These are phyloP conservation scores for Apogon talboti DNA, from an alignment of 2,797 vertebrate species.

Conservation along the genomic window DNA sequence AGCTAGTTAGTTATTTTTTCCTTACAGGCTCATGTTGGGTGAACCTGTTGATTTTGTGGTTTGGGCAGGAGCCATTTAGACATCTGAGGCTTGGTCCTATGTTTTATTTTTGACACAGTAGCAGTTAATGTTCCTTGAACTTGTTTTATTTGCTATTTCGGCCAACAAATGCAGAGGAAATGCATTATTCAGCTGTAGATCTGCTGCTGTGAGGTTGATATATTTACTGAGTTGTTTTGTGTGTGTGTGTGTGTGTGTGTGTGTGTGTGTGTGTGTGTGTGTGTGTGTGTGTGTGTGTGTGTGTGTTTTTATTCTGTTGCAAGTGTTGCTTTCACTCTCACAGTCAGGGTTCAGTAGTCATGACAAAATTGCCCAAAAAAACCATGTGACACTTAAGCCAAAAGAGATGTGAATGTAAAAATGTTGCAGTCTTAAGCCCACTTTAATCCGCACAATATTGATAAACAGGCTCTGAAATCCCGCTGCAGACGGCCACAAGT, in stretches of 20 bases:
- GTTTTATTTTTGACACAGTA: background rate
- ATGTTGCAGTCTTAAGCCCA: conserved; percentile 14
- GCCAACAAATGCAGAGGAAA: conserved; percentile 6
- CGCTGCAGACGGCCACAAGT: background rate
- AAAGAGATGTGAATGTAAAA: conserved; percentile 20
- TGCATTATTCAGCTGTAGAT: conserved; percentile 59
- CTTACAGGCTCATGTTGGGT: conserved; percentile 1
- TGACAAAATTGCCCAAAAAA: conserved; percentile 4
- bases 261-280: too few relatives aligned
- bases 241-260: too few relatives aligned
- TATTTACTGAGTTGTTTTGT: conserved; percentile 34
- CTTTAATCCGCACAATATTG: conserved; percentile 31
- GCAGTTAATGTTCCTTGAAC: background rate
- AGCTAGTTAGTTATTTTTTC: background rate
- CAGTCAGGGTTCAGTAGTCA: conserved; percentile 21
- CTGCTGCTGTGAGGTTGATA: conserved; percentile 26
- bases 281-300: too few relatives aligned
- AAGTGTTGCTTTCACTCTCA: conserved; percentile 15
- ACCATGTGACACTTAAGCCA: conserved; percentile 37
- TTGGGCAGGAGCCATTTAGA: background rate
- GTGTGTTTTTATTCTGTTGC: too few relatives aligned
- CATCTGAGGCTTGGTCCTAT: background rate
- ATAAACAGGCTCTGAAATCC: conserved; percentile 20
- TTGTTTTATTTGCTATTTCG: conserved; percentile 27
- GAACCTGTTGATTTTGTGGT: background rate